A percentile compares a stretch with the other conserved stretches of the same genome.
Conservation (phyloP, 2,797 vertebrate species). For the Coluber constrictor region DNA sequence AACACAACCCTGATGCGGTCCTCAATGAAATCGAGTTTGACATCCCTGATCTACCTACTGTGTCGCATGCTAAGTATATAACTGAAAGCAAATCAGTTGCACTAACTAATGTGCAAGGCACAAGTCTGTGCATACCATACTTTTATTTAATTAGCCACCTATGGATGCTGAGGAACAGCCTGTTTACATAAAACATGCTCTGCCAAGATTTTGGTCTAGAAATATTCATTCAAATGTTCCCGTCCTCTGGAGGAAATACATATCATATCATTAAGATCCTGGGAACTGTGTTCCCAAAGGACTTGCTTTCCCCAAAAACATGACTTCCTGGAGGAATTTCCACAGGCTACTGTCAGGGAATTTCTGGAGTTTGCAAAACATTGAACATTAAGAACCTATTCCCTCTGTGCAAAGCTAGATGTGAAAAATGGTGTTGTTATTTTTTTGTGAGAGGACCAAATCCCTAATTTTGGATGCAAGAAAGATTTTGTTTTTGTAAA, state of each 20-base stretch:
- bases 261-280: neutral
- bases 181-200: slow-evolving; percentile 46
- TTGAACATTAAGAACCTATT: neutral
- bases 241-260: neutral
- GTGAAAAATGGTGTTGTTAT: neutral
- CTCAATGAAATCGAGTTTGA: neutral
- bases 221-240: slow-evolving; percentile 36
- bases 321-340: neutral
- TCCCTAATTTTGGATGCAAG: neutral
- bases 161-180: slow-evolving; percentile 33
- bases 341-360: neutral
- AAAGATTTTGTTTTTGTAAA: neutral
- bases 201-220: slow-evolving; percentile 45
- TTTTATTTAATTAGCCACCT: slow-evolving; percentile 36
- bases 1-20: too few species aligned
- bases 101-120: slow-evolving; percentile 6
- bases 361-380: neutral
- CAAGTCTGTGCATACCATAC: slow-evolving; percentile 3
- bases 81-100: slow-evolving; percentile 12
- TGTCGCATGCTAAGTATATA: neutral
- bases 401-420: neutral
- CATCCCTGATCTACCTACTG: neutral
- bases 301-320: neutral
- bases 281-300: neutral
- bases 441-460: neutral